Conservation (phyloP, 2,113 vertebrate genomes). For the Gasterosteus nipponicus region DNA sequence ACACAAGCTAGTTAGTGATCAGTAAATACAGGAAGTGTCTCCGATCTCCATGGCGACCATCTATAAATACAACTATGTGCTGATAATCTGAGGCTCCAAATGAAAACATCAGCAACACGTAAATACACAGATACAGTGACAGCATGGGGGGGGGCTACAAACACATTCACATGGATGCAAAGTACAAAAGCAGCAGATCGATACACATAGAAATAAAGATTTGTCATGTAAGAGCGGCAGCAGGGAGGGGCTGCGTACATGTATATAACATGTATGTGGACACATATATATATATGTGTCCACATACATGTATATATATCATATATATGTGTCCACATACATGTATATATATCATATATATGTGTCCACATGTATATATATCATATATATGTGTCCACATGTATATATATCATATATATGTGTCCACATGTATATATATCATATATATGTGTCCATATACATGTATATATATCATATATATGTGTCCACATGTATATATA, state of each 20-base stretch:
- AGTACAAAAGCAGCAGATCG: conserved; percentile 65
- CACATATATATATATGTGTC: too few relatives aligned
- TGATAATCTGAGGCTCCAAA: conserved; percentile 43
- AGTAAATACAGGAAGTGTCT: conserved; percentile 59
- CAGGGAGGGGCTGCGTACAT: conserved; percentile 36
- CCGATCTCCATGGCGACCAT: conserved; percentile 66
- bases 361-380: too few relatives aligned
- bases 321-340: too few relatives aligned
- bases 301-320: too few relatives aligned
- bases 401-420: too few relatives aligned
- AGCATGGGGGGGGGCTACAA: conserved; percentile 1
- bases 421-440: conserved; percentile 19
- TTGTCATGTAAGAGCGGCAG: conserved; percentile 53
- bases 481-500: too few relatives aligned
- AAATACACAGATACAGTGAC: conserved; percentile 61
- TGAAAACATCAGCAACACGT: conserved; percentile 55
- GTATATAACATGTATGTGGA: conserved; percentile 37
- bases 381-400: too few relatives aligned
- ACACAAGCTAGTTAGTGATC: conserved; percentile 43
- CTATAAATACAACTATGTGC: conserved; percentile 56
- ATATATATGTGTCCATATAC: too few relatives aligned
- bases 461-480: neutral
- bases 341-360: conserved; percentile 12
- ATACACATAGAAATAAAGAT: conserved; percentile 54
- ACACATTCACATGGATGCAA: conserved; percentile 59